Evolutionary conservation across 2,797 vertebrate species (phyloP), one percentile per base, ranked within the genome.

Genomic region (Notolepis coatsorum): DNA sequence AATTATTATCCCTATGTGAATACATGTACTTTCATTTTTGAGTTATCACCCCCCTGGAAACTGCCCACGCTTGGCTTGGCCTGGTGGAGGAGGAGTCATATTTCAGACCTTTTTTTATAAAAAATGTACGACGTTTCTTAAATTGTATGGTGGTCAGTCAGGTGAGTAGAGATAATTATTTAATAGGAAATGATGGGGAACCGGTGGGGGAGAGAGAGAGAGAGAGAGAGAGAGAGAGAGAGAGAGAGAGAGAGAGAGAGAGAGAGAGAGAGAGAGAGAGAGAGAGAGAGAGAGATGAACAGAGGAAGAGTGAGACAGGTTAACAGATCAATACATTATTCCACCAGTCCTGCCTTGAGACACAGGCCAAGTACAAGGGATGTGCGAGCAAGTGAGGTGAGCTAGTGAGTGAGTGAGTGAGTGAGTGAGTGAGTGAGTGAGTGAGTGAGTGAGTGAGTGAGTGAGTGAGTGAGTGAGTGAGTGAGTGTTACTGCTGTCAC

Each of bases 261-360:
- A 33, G 33, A 27, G 12, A 25, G 9, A 35, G 7, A 30, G 41
- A 5, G 5, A 8, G 56, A 49, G 25, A 56, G 41, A 64, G 55
- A 75, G 65, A 43, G 68, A 41, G 55, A 41, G 51, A 77, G 64
- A 49, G 51, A 63, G 62, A 75, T 47, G 49, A 70, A 58, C 37
- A 47, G 61, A 64, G 63, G 48, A 27, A 47, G 12, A 24, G 12
- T 13, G 3, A 80, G 85, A 86, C 84, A 83, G 73, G 71, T 68
- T 53, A 68, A 50, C 66, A 72, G 65, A n/a, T 37, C 35, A 12
- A 37, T 37, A 37, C 10, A n/a, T n/a, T n/a, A n/a, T n/a, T n/a
- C n/a, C n/a, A n/a, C n/a, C n/a, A n/a, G n/a, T n/a, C n/a, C n/a
- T n/a, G n/a, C n/a, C n/a, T n/a, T n/a, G n/a, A n/a, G n/a, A n/a